Percentiles rank a stretch among this genome's conserved stretches.
Conservation (phyloP, 2,797 vertebrate species). For the Schizopygopsis malacanthus region DNA sequence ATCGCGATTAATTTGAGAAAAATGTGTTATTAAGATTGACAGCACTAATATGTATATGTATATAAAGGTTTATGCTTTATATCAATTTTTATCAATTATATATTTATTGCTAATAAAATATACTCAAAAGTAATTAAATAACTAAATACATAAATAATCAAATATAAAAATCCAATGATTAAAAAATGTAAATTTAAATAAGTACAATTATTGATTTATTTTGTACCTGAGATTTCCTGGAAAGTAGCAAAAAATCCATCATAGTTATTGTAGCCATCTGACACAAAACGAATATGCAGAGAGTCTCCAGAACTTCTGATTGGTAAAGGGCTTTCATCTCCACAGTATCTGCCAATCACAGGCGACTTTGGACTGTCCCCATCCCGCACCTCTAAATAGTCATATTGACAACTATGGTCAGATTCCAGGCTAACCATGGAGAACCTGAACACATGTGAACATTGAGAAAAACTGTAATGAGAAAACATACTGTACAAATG, state of each 20-base stretch:
- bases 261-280: slow-evolving; percentile 92
- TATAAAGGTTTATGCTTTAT: background rate
- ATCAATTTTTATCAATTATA: background rate
- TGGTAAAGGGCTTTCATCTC: slow-evolving; percentile 82
- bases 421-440: slow-evolving; percentile 83
- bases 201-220: background rate
- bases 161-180: background rate
- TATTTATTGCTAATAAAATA: background rate
- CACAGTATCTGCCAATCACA: slow-evolving; percentile 89
- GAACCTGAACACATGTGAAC: slow-evolving; percentile 75
- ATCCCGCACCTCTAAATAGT: slow-evolving; percentile 88
- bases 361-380: slow-evolving; percentile 79
- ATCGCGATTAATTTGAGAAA: too few species aligned
- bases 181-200: background rate
- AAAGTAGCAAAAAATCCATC: slow-evolving; percentile 89
- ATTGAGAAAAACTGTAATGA: slow-evolving; percentile 12
- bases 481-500: slow-evolving; percentile 6
- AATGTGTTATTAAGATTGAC: too few species aligned
- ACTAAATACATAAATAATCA: background rate
- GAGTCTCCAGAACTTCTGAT: slow-evolving; percentile 80
- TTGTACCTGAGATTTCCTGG: slow-evolving; percentile 86
- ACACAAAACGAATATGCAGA: slow-evolving; percentile 86
- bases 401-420: slow-evolving; percentile 85
- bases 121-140: background rate
- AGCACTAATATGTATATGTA: too few species aligned